phyloP scores from a whole-genome alignment of 30 jellyfish, hydroid and myxozoan genomes.

The Turritopsis dohrnii region DNA sequence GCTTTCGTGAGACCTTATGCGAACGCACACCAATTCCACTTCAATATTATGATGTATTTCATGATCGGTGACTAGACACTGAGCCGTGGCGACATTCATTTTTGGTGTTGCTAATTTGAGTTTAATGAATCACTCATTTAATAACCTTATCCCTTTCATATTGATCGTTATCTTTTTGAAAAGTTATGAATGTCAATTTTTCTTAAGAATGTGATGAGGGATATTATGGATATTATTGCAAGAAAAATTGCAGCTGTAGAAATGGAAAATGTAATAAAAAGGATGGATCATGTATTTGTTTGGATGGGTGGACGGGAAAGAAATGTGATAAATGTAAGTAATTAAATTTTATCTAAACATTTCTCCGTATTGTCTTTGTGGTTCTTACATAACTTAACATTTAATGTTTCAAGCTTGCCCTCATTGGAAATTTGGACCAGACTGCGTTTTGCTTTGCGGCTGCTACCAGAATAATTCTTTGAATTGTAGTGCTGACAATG shows the following conservation, averaged over 20 bases:
- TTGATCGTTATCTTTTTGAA: too few species aligned
- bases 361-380: too few species aligned
- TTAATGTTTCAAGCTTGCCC: slow-evolving; percentile 20
- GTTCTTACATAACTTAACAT: too few species aligned
- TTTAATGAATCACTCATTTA: too few species aligned
- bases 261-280: slow-evolving; percentile 34
- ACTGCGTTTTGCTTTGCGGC: slow-evolving; percentile 33
- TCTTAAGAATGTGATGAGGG: slow-evolving; percentile 36
- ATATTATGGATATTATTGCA: slow-evolving; percentile 52
- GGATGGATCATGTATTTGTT: slow-evolving; percentile 52
- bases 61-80: too few species aligned
- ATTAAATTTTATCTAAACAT: too few species aligned
- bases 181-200: background rate
- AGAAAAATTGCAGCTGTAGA: slow-evolving; percentile 48
- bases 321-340: slow-evolving; percentile 26
- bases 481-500: slow-evolving; percentile 42
- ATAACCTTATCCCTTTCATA: too few species aligned
- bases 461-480: slow-evolving; percentile 40
- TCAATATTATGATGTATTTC: too few species aligned
- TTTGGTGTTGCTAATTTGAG: too few species aligned
- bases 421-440: slow-evolving; percentile 33
- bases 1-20: too few species aligned
- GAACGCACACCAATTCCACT: too few species aligned
- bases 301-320: slow-evolving; percentile 49
- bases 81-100: too few species aligned